Evolutionary conservation across 2,113 vertebrate species (phyloP).

Genomic region (Zingel zingel): DNA sequence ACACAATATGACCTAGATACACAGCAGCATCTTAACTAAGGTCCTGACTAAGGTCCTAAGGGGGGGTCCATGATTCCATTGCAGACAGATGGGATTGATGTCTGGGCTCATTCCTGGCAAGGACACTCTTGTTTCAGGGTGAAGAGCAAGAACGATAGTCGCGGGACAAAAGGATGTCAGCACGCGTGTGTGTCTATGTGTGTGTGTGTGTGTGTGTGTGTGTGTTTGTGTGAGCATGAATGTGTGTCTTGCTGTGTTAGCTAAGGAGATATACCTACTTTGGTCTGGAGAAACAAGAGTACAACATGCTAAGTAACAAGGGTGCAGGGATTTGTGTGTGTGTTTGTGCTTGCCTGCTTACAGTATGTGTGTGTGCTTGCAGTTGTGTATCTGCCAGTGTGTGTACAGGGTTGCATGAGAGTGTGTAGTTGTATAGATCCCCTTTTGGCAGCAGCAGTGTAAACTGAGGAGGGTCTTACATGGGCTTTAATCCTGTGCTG

Average conservation of each 20-base stretch:
- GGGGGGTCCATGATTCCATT: constrained; percentile 21
- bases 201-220: constrained; percentile 15
- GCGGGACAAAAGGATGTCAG: constrained; percentile 32
- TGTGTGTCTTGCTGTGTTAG: constrained; percentile 25
- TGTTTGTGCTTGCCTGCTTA: constrained; percentile 25
- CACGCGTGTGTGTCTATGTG: too few relatives aligned
- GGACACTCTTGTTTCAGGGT: constrained; percentile 44
- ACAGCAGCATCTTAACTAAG: constrained; percentile 46
- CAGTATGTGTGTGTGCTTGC: constrained; percentile 17
- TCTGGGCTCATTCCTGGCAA: constrained; percentile 49
- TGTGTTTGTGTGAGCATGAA: neutral
- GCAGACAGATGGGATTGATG: constrained; percentile 50
- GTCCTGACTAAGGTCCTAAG: constrained; percentile 55
- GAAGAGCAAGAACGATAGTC: constrained; percentile 30
- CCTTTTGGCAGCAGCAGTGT: constrained; percentile 85
- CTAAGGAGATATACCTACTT: constrained; percentile 25
- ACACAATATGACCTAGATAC: constrained; percentile 60
- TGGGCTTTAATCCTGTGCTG: constrained; percentile 88
- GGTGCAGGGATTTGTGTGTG: constrained; percentile 26
- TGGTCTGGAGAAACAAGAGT: constrained; percentile 17
- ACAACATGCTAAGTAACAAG: constrained; percentile 24
- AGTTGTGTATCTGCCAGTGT: constrained; percentile 53
- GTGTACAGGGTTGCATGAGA: constrained; percentile 65
- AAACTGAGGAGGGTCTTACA: constrained; percentile 90
- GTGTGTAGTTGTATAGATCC: constrained; percentile 72